Base-by-base conservation (phyloP, 2,113 vertebrate species). In the Elachura formosa region DNA sequence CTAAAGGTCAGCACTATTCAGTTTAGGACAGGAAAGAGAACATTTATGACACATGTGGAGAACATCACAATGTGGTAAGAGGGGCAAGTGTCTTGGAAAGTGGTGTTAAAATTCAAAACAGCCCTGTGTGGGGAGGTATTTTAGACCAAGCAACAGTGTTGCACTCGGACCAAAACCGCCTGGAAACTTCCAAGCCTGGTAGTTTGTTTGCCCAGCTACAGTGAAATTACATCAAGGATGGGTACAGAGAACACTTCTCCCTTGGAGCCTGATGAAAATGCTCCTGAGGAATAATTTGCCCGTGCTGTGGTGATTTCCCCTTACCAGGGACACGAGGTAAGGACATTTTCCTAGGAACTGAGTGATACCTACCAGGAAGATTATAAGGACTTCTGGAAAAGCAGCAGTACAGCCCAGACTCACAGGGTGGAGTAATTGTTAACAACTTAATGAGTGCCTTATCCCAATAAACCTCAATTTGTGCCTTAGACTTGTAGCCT, bases 251-350 rank as follows among this genome's bases (percentile, higher is more conserved):
- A 7, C 31, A 1, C 13, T 4, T 5, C 12, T 72, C 25, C 33
- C 12, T 10, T 5, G 34, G 12, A 59, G 40, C 23, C 33, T 8
- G 5, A 7, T 19, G 8, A 4, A 14, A 48, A 51, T 2, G 4
- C 10, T 67, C 22, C 21, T 34, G 48, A 29, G 25, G 22, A 73
- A 31, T 8, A 2, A 23, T 33, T 67, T 49, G 12, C 8, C 23
- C 1, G 3, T 1, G 2, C 10, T 25, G 12, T 25, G 20, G 22
- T 38, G 21, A 63, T 49, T 12, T 51, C 23, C 13, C 7, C 12
- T 81, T 55, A 46, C 7, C 18, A 78, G 59, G 26, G 51, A 41
- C 0, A 2, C 7, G 0, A 19, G 19, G 6, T 63, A 58, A 14
- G 19, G 48, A 68, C 25, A 36, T 6, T 84, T 59, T 17, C 21